Base-by-base conservation (phyloP, 2,888 invertebrate genomes). In the Coronaproctus castanopsis region DNA sequence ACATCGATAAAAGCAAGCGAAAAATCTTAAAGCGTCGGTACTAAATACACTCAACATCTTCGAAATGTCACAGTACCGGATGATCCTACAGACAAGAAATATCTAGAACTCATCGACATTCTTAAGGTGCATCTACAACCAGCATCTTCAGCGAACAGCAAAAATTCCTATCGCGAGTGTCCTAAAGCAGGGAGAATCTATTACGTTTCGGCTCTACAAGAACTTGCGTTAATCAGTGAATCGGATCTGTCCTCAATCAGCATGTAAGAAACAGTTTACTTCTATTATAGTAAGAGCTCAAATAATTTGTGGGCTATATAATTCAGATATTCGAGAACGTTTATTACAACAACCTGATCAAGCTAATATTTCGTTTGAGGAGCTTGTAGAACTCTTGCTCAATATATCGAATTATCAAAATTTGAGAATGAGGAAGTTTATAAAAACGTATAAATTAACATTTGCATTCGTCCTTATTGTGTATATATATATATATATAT, bases 281-380 rank as follows among this genome's bases (percentile, higher is more conserved):
- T 20, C 19, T 20, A 22, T 57, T 24, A 21, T 56, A 18, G 21
- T 60, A 8, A 24, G 36, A 3, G 22, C 60, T 57, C 60, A 60
- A 50, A 52, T 60, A 21, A 56, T 60, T 10, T 19, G 57, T 10
- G 52, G 57, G n/a, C 21, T 57, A 24, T 49, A 54, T 21, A 52
- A 57, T 52, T 8, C 3, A 20, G 24, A 51, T 21, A 51, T 59
- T 21, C 23, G 57, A 23, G 52, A 60, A 49, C 51, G 57, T 21
- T 20, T 60, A 2, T 50, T 60, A 14, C 60, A 60, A 48, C 50
- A 55, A 51, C 24, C 50, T 55, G 23, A 59, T 23, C 54, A 53
- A 22, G 23, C 2, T 57, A 36, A n/a, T n/a, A n/a, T n/a, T n/a
- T n/a, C n/a, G n/a, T n/a, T n/a, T n/a, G n/a, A n/a, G n/a, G n/a